These are phyloP conservation scores for Uria aalge DNA, from an alignment of 2,113 vertebrate species.

Conservation along the genomic window DNA sequence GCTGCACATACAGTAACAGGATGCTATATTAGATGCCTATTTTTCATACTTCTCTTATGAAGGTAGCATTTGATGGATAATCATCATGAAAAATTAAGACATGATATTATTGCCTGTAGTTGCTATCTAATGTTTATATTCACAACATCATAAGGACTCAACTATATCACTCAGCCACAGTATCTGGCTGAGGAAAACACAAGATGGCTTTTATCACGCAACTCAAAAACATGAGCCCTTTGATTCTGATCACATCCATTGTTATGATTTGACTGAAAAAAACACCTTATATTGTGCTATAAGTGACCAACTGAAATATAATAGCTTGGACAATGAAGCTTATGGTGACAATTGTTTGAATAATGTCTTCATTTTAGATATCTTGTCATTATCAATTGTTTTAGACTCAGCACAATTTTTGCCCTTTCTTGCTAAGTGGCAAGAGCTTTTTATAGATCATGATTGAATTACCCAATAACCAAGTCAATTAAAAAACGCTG, in stretches of 20 bases:
- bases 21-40: neutral
- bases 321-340: neutral
- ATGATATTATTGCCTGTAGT: neutral
- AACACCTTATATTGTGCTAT: neutral
- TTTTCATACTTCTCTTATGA: neutral
- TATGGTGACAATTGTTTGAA: neutral
- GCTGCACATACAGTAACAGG: neutral
- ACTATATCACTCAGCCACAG: neutral
- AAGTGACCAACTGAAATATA: neutral
- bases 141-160: neutral
- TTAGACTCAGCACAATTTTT: conserved; percentile 3
- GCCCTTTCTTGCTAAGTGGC: neutral
- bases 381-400: neutral
- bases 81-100: neutral
- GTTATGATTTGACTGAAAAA: neutral
- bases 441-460: neutral
- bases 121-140: neutral
- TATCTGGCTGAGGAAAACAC: neutral
- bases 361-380: neutral
- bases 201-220: neutral
- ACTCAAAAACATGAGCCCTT: neutral
- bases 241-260: neutral
- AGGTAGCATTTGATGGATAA: neutral
- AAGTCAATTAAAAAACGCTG: conserved; percentile 31
- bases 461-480: neutral